These are phyloP conservation scores for Coleophora deauratella DNA, from an alignment of 2,888 invertebrate genomes.

Conservation along the genomic window DNA sequence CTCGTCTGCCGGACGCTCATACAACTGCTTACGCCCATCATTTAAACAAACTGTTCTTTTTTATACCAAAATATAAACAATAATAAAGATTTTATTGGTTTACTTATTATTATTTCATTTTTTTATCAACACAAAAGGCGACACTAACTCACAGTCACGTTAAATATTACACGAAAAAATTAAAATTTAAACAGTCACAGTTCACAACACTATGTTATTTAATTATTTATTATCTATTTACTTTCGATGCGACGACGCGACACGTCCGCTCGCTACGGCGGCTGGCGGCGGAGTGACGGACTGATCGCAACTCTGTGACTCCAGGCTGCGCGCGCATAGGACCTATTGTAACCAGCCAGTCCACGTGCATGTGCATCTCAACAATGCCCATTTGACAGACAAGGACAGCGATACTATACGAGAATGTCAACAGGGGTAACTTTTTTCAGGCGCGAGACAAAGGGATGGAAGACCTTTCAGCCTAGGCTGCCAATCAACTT, in stretches of 20 bases:
- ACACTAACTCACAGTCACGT: not conserved
- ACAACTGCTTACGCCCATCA: conserved; percentile 73
- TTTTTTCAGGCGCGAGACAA: conserved; percentile 31
- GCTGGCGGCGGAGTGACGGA: conserved; percentile 50
- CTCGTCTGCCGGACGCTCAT: conserved; percentile 72
- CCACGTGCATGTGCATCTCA: conserved; percentile 15
- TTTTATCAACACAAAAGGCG: not conserved
- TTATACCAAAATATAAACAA: conserved; percentile 1
- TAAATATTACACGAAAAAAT: conserved; percentile 14
- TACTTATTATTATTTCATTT: not conserved
- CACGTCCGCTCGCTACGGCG: conserved; percentile 52
- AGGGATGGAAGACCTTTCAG: conserved; percentile 9
- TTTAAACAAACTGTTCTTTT: conserved; percentile 23
- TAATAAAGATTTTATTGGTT: not conserved
- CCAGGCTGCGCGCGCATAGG: conserved; percentile 33
- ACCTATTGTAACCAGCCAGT: not conserved
- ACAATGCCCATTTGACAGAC: conserved; percentile 12
- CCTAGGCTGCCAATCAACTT: too few species aligned
- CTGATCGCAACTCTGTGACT: conserved; percentile 1
- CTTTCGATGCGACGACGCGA: conserved; percentile 9
- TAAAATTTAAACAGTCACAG: conserved; percentile 18
- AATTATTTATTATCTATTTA: too few species aligned
- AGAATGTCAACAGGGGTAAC: conserved; percentile 34
- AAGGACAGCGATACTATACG: conserved; percentile 15
- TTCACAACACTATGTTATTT: not conserved